These are phyloP conservation scores for Zapus hudsonius DNA, from an alignment of 2,113 vertebrate genomes.

Conservation along the genomic window DNA sequence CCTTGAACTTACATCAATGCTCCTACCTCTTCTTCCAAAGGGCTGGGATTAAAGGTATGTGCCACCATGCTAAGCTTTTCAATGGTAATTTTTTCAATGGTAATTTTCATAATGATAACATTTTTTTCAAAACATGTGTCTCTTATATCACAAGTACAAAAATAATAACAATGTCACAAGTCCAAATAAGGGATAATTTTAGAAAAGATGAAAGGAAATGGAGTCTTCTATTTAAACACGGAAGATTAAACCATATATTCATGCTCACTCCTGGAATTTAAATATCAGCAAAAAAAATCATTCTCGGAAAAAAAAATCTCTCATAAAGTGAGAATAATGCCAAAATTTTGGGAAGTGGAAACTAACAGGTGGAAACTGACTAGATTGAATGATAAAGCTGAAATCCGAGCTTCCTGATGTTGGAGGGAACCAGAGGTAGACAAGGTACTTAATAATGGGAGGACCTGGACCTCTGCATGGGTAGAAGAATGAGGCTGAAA, in stretches of 20 bases:
- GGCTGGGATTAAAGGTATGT: too few relatives aligned
- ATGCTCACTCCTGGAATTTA: background rate
- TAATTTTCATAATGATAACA: too few relatives aligned
- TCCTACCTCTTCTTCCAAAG: too few relatives aligned
- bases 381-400: background rate
- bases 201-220: background rate
- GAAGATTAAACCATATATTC: background rate
- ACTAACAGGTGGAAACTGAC: background rate
- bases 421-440: background rate
- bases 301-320: too few relatives aligned
- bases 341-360: background rate
- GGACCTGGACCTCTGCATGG: background rate
- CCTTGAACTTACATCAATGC: too few relatives aligned
- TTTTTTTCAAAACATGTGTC: background rate
- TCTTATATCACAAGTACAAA: background rate
- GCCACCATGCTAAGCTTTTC: too few relatives aligned
- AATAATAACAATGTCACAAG: background rate
- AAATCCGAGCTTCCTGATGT: background rate
- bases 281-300: background rate
- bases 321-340: background rate
- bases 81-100: too few relatives aligned
- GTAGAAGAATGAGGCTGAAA: background rate
- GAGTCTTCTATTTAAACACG: background rate
- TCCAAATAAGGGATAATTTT: background rate
- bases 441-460: background rate